Evolutionary conservation across 1,140 invertebrate genomes (phyloP).

Genomic region (Pemphigus obesinymphae): DNA sequence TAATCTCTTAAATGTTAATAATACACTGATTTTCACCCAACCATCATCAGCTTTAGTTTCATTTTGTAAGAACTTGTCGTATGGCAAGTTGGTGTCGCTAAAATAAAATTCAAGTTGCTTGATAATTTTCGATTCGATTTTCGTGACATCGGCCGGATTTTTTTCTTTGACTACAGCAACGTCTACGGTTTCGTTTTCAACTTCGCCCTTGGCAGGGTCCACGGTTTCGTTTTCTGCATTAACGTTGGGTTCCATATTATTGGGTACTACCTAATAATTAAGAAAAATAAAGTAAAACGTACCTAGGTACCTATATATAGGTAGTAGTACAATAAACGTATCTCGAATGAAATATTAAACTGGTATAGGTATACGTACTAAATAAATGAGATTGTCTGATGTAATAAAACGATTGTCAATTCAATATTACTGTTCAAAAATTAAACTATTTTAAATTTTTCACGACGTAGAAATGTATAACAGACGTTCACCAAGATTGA

Average conservation of each 20-base stretch:
- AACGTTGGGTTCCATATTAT: neutral
- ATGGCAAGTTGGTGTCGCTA: conserved; percentile 80
- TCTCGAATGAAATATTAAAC: neutral
- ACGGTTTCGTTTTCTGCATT: neutral
- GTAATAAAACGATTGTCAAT: too few species aligned
- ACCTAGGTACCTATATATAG: neutral
- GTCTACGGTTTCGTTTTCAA: neutral
- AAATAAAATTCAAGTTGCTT: conserved; percentile 64
- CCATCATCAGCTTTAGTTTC: conserved; percentile 81
- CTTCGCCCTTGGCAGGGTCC: too few species aligned
- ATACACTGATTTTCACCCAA: conserved; percentile 78
- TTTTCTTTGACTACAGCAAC: neutral
- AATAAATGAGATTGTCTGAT: too few species aligned
- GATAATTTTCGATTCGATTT: neutral
- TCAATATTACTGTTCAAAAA: too few species aligned
- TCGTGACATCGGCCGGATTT: neutral
- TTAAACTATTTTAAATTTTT: neutral
- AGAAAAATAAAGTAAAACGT: neutral
- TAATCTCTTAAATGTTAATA: conserved; percentile 85
- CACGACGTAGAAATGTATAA: too few species aligned
- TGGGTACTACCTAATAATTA: neutral
- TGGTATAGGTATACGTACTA: too few species aligned
- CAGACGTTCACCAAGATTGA: too few species aligned
- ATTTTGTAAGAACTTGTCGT: conserved; percentile 84
- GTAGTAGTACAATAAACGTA: neutral